Conservation (phyloP, 1,140 invertebrate genomes). For the Tenebrio molitor region DNA sequence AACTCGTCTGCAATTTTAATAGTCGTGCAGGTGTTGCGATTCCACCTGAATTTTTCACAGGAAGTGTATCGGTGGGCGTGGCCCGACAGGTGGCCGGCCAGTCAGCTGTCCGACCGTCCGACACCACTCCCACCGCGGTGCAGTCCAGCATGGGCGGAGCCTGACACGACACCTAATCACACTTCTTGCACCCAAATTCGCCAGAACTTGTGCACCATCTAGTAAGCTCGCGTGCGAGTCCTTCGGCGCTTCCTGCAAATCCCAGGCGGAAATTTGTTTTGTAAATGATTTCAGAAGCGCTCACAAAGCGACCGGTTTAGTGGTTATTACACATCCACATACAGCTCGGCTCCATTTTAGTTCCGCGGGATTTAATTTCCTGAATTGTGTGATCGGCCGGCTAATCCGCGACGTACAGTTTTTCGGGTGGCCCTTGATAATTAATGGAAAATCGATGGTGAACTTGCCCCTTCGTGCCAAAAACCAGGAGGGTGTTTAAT, state of each 20-base stretch:
- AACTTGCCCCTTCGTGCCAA: background rate
- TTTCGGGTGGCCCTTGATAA: no score
- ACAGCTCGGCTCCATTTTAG: background rate
- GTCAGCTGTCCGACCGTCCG: no score
- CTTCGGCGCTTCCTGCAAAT: background rate
- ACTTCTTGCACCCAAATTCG: no score
- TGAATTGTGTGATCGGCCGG: background rate
- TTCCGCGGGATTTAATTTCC: slow-evolving; percentile 24
- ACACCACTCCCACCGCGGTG: no score
- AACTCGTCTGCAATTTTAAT: no score
- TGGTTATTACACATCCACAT: slow-evolving; percentile 9
- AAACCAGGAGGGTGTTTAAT: background rate
- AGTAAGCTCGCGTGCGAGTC: background rate
- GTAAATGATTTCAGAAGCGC: slow-evolving; percentile 5
- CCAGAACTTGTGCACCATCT: background rate
- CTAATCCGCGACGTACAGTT: background rate
- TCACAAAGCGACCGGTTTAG: slow-evolving; percentile 7
- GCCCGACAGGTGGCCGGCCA: no score
- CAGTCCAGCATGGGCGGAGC: no score
- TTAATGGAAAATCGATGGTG: slow-evolving; percentile 3
- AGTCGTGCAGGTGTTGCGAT: no score
- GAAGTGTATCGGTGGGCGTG: no score
- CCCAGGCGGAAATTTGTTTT: slow-evolving; percentile 19
- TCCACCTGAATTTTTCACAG: no score
- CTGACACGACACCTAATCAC: no score